These are phyloP conservation scores for Etia nguti DNA, from an alignment of 2,113 vertebrate species.

Conservation along the genomic window DNA sequence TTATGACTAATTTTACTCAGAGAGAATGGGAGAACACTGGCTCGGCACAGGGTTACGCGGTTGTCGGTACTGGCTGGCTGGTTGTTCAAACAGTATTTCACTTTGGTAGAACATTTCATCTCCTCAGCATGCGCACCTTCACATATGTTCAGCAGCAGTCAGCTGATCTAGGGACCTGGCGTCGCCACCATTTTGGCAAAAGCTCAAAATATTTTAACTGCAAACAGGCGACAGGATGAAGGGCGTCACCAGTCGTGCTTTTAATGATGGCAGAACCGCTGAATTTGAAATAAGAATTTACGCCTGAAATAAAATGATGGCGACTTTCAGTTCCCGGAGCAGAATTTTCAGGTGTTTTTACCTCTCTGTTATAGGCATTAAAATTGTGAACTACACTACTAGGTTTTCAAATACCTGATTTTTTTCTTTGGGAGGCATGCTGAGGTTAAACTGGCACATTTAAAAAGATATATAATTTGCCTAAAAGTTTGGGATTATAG, in stretches of 20 bases:
- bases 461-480: neutral
- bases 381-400: neutral
- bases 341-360: neutral
- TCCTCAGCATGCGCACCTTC: neutral
- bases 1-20: conserved; percentile 55
- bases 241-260: neutral
- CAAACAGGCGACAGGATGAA: neutral
- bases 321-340: neutral
- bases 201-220: neutral
- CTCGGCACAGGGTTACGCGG: conserved; percentile 26
- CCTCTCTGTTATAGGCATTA: neutral
- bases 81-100: conserved; percentile 40
- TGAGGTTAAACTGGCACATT: conserved; percentile 1
- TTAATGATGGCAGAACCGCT: neutral
- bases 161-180: neutral
- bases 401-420: neutral
- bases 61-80: conserved; percentile 28
- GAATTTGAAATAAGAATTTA: neutral
- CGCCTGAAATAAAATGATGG: neutral
- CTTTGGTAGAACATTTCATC: conserved; percentile 36
- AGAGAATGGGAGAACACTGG: conserved; percentile 27
- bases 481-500: neutral
- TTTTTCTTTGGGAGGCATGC: neutral
- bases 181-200: neutral
- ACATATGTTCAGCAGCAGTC: neutral